phyloP scores from a whole-genome alignment of 2,113 vertebrate genomes.

The Chaetura pelagica region DNA sequence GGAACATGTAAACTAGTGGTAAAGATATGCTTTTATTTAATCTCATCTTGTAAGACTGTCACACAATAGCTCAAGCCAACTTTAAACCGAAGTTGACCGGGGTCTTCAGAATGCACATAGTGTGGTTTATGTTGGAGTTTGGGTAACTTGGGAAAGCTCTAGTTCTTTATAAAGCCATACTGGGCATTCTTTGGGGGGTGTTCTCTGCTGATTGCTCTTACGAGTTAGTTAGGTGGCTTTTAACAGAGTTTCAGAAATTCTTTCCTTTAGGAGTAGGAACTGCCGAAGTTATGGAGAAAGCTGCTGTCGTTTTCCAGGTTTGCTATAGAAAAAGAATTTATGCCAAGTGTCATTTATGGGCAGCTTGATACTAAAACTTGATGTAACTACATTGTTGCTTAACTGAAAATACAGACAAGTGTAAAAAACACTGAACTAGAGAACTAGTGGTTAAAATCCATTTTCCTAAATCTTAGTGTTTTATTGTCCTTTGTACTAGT shows the following conservation, averaged over 20 bases:
- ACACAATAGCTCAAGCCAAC: not conserved
- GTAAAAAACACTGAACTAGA: not conserved
- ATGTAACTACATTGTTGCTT: not conserved
- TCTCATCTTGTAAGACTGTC: not conserved
- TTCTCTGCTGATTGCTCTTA: not conserved
- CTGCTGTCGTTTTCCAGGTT: not conserved
- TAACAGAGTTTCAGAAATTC: not conserved
- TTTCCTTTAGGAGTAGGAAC: not conserved
- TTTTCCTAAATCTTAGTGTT: not conserved
- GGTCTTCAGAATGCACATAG: too few relatives aligned
- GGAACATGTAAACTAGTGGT: not conserved
- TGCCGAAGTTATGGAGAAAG: not conserved
- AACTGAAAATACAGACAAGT: not conserved
- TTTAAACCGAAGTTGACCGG: not conserved
- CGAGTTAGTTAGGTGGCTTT: not conserved
- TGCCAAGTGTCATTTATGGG: not conserved
- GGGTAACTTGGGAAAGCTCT: not conserved
- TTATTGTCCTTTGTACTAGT: fast-evolving
- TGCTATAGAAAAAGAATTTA: not conserved
- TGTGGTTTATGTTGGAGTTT: not conserved
- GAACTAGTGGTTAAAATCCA: not conserved
- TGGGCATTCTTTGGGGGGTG: not conserved
- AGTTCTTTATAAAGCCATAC: not conserved
- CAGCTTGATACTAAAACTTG: not conserved
- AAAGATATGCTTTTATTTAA: not conserved